Percentiles rank a stretch among this genome's conserved stretches.
These are phyloP conservation scores for Drosophila elegans DNA, from an alignment of 1,140 invertebrate genomes.

Conservation along the genomic window DNA sequence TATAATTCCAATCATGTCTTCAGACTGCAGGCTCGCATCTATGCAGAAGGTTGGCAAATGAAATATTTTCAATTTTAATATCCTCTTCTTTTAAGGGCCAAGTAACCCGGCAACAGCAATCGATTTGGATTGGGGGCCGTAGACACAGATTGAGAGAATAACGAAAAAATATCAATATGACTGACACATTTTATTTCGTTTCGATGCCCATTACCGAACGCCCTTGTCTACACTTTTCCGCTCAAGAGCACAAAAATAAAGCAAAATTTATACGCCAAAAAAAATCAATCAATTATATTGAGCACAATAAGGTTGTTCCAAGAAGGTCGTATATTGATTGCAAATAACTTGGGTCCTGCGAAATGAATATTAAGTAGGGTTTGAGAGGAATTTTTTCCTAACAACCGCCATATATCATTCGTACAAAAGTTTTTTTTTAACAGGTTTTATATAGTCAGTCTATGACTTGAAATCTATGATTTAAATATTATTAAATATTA, in stretches of 20 bases:
- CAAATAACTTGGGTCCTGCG: slow-evolving; percentile 18
- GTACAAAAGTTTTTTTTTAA: too few relatives aligned
- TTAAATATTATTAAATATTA: too few relatives aligned
- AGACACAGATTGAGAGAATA: slow-evolving; percentile 4
- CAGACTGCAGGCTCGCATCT: slow-evolving; percentile 38
- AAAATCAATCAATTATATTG: slow-evolving; percentile 66
- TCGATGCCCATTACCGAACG: slow-evolving; percentile 53
- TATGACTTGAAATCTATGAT: too few relatives aligned
- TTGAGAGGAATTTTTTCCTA: background rate
- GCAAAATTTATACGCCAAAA: slow-evolving; percentile 6
- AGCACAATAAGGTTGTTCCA: slow-evolving; percentile 31
- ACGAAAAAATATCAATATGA: slow-evolving; percentile 40
- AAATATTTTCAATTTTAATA: slow-evolving; percentile 77
- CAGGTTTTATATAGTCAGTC: too few relatives aligned
- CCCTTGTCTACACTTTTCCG: slow-evolving; percentile 54
- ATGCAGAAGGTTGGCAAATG: slow-evolving; percentile 34
- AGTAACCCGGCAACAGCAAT: slow-evolving; percentile 23
- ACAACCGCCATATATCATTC: slow-evolving; percentile 2
- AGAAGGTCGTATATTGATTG: slow-evolving; percentile 35
- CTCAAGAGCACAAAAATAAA: slow-evolving; percentile 44
- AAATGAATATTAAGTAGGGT: slow-evolving; percentile 45
- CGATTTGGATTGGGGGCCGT: slow-evolving; percentile 11
- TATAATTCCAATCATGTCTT: slow-evolving; percentile 74
- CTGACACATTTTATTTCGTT: slow-evolving; percentile 56
- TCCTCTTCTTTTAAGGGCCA: slow-evolving; percentile 9